These are phyloP conservation scores for Cataglyphis livida DNA, from an alignment of 2,888 invertebrate genomes.

Conservation along the genomic window DNA sequence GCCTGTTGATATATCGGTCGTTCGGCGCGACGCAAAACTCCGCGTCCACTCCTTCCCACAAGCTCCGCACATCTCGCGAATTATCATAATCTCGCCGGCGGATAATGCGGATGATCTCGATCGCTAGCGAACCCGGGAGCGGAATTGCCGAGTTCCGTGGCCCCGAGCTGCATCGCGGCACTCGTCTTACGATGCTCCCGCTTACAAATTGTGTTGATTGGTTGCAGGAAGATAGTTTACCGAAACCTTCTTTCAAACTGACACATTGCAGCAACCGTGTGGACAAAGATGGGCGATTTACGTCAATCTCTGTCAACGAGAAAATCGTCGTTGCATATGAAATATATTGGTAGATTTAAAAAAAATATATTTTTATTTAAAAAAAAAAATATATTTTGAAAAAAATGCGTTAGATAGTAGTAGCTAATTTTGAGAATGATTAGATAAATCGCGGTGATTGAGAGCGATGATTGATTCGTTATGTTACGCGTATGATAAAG, in stretches of 20 bases:
- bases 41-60: conserved; percentile 38
- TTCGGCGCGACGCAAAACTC: conserved; percentile 35
- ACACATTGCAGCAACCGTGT: neutral
- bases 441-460: neutral
- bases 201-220: conserved; percentile 44
- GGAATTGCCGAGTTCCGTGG: conserved; percentile 61
- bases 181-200: conserved; percentile 24
- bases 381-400: neutral
- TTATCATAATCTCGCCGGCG: conserved; percentile 81
- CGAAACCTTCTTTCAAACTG: neutral
- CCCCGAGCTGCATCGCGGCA: conserved; percentile 38
- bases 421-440: neutral
- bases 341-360: neutral
- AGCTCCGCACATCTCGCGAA: conserved; percentile 64
- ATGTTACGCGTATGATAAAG: neutral
- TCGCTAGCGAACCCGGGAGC: conserved; percentile 59
- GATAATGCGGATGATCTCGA: conserved; percentile 80
- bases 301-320: neutral
- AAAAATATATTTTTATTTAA: neutral
- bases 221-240: conserved; percentile 21
- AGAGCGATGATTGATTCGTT: neutral
- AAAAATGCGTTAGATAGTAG: neutral
- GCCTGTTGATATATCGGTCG: conserved; percentile 58
- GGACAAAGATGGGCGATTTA: neutral
- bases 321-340: neutral